phyloP scores from a whole-genome alignment of 2,113 vertebrate species.

The Circaetus cinerascens region DNA sequence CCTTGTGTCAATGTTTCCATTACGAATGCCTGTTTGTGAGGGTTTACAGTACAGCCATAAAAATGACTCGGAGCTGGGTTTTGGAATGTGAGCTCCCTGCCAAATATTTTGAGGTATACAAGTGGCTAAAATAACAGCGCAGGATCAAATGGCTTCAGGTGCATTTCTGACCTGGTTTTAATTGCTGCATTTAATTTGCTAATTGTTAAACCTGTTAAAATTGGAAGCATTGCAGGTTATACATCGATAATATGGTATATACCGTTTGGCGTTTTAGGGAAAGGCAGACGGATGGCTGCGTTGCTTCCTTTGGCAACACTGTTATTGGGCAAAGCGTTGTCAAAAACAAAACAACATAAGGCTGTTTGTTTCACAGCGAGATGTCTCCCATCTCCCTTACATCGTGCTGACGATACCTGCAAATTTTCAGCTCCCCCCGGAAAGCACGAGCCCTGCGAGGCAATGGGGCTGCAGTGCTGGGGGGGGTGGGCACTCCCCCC shows the following conservation, averaged over 20 bases:
- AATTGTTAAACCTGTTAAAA: conserved; percentile 53
- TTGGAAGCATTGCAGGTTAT: conserved; percentile 40
- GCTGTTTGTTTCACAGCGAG: conserved; percentile 14
- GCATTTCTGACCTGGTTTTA: conserved; percentile 48
- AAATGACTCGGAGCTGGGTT: conserved; percentile 59
- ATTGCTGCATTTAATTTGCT: conserved; percentile 36
- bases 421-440: not conserved
- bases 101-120: conserved; percentile 63
- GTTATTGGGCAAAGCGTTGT: conserved; percentile 23
- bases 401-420: not conserved
- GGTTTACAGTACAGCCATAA: conserved; percentile 68
- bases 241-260: not conserved
- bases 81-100: conserved; percentile 67
- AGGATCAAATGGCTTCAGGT: conserved; percentile 49
- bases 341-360: conserved; percentile 52
- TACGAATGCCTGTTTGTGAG: conserved; percentile 64
- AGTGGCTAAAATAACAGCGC: conserved; percentile 48
- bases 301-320: conserved; percentile 33
- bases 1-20: conserved; percentile 69
- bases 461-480: not conserved
- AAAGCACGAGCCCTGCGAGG: not conserved
- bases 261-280: conserved; percentile 8
- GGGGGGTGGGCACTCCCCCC: not conserved
- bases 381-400: not conserved
- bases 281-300: conserved; percentile 28